Conservation (phyloP, 2,113 vertebrate species). For the Epinephelus cyanopodus region DNA sequence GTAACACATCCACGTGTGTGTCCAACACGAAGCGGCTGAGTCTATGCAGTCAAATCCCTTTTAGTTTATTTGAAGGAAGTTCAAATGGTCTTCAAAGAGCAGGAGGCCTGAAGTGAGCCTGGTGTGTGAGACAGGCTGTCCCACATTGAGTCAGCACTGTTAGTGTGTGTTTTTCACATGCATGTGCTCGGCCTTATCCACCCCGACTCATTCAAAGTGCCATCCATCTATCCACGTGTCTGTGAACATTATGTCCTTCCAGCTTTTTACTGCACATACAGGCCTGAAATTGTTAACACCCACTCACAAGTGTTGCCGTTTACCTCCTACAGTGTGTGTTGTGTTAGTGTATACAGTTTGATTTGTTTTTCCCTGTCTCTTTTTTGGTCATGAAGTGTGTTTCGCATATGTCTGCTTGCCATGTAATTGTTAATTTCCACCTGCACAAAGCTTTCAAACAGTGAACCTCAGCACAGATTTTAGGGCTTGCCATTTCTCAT, state of each 20-base stretch:
- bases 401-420: neutral
- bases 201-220: slow-evolving; percentile 30
- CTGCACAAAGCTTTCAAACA: neutral
- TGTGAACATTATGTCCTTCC: slow-evolving; percentile 48
- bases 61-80: slow-evolving; percentile 67
- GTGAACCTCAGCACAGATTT: neutral
- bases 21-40: neutral
- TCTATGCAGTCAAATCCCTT: slow-evolving; percentile 16
- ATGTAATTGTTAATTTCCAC: neutral
- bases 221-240: slow-evolving; percentile 34
- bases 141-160: slow-evolving; percentile 39
- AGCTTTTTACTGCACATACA: slow-evolving; percentile 26
- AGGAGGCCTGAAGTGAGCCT: slow-evolving; percentile 37
- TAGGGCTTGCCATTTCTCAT: neutral
- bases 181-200: slow-evolving; percentile 35
- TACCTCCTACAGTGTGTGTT: neutral
- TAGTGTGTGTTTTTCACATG: slow-evolving; percentile 38
- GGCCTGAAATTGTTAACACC: slow-evolving; percentile 28
- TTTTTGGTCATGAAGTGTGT: neutral
- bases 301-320: neutral
- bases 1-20: neutral
- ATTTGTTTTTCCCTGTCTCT: neutral
- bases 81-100: slow-evolving; percentile 75
- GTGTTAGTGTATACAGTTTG: no score
- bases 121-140: slow-evolving; percentile 33